Percentiles rank a stretch among this genome's conserved stretches.
These are phyloP conservation scores for Bradypodion pumilum DNA, from an alignment of 2,797 vertebrate species.

Conservation along the genomic window DNA sequence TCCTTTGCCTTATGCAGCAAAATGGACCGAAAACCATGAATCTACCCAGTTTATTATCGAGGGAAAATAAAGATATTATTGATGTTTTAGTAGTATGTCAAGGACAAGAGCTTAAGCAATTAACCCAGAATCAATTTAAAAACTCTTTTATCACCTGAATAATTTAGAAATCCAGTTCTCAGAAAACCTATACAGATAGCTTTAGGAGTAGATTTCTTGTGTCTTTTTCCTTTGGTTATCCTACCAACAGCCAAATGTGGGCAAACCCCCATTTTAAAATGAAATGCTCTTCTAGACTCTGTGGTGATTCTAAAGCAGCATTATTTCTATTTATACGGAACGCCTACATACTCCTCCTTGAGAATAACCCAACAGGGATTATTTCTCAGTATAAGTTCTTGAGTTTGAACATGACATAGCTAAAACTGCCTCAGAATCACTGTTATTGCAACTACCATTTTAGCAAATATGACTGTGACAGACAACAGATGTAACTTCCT, in stretches of 20 bases:
- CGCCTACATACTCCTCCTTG: not conserved
- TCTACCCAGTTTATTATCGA: not conserved
- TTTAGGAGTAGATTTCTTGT: not conserved
- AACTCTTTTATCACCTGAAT: not conserved
- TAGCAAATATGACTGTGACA: not conserved
- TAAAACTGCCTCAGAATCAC: too few relatives aligned
- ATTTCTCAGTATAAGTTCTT: not conserved
- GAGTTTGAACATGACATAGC: not conserved
- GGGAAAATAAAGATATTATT: not conserved
- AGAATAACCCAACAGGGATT: not conserved
- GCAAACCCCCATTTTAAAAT: not conserved
- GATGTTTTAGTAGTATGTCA: not conserved
- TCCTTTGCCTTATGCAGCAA: not conserved
- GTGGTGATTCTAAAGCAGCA: not conserved
- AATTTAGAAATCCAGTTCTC: not conserved
- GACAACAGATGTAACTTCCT: slow-evolving; percentile 11
- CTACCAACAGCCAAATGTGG: not conserved
- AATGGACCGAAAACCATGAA: not conserved
- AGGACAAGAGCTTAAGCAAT: not conserved
- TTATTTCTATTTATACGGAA: not conserved
- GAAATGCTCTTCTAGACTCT: not conserved
- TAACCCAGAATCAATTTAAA: not conserved
- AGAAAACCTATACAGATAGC: not conserved
- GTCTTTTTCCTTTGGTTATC: not conserved
- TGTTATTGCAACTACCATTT: not conserved